A percentile compares a stretch with the other conserved stretches of the same genome.
phyloP scores from a whole-genome alignment of 2,888 invertebrate species.

The Calephelis perditalis region DNA sequence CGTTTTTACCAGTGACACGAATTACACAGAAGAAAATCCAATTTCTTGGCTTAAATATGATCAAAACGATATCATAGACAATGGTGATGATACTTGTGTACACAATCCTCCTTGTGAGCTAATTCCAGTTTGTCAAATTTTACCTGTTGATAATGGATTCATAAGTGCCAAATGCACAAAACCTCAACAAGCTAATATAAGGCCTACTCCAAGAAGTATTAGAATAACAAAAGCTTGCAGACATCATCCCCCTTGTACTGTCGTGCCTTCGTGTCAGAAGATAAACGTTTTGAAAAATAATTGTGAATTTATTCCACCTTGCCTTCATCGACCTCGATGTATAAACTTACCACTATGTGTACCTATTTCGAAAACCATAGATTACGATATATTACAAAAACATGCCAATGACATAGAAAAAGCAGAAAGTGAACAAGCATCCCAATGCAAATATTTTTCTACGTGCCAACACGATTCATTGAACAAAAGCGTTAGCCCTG shows the following conservation, averaged over 20 bases:
- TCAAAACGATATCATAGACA: conserved; percentile 29
- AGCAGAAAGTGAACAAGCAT: conserved; percentile 37
- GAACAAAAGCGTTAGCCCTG: conserved; percentile 36
- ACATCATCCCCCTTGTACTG: conserved; percentile 65
- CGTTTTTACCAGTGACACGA: conserved; percentile 36
- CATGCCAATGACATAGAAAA: conserved; percentile 36
- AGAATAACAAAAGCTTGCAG: conserved; percentile 64
- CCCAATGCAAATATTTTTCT: conserved; percentile 42
- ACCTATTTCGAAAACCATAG: conserved; percentile 48
- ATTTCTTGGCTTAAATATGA: conserved; percentile 10
- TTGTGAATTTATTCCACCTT: conserved; percentile 59
- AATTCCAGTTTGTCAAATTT: conserved; percentile 56
- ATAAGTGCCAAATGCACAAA: conserved; percentile 36
- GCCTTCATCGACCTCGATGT: conserved; percentile 61
- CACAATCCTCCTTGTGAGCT: conserved; percentile 59
- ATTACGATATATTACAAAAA: conserved; percentile 42
- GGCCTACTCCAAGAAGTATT: conserved; percentile 45
- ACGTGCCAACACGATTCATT: conserved; percentile 41
- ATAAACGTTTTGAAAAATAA: conserved; percentile 56
- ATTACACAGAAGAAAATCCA: conserved; percentile 22
- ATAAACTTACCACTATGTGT: conserved; percentile 63
- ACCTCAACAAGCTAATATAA: conserved; percentile 34
- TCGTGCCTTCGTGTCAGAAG: conserved; percentile 66
- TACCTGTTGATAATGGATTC: conserved; percentile 41
- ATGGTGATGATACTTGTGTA: conserved; percentile 40